A percentile compares a stretch with the other conserved stretches of the same genome.
phyloP scores from a whole-genome alignment of 1,140 invertebrate genomes.

The Armadillidium nasatum region DNA sequence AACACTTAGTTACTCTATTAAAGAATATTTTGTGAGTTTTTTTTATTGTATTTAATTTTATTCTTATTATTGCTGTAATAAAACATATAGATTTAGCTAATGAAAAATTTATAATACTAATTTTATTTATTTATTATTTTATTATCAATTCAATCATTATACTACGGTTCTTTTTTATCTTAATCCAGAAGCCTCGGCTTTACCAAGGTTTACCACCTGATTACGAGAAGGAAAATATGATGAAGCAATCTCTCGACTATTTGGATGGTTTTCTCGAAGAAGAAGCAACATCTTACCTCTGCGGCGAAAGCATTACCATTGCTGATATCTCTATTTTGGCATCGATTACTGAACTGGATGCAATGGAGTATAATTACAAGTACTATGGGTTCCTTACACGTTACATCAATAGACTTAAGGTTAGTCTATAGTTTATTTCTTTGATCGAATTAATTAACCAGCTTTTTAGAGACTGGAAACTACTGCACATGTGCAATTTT shows the following conservation, averaged over 20 bases:
- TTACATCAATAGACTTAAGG: slow-evolving; percentile 48
- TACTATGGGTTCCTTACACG: slow-evolving; percentile 47
- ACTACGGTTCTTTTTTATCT: background rate
- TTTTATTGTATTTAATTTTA: background rate
- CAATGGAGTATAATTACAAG: slow-evolving; percentile 47
- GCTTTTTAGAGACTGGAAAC: no score
- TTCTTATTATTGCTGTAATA: background rate
- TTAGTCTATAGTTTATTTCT: background rate
- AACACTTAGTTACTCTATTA: slow-evolving; percentile 48
- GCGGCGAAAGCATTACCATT: slow-evolving; percentile 48
- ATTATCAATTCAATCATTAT: background rate
- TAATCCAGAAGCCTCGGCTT: slow-evolving; percentile 33
- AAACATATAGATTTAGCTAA: background rate
- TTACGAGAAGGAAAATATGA: slow-evolving; percentile 47
- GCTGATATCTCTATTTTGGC: slow-evolving; percentile 49
- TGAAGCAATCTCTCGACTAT: slow-evolving; percentile 48
- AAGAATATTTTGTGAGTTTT: slow-evolving; percentile 47
- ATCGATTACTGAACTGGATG: slow-evolving; percentile 47
- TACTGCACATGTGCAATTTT: no score
- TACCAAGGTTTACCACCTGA: slow-evolving; percentile 42
- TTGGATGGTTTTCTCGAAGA: slow-evolving; percentile 47
- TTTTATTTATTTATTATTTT: slow-evolving; percentile 10
- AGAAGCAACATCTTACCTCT: slow-evolving; percentile 44
- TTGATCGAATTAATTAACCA: no score
- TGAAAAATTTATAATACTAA: no score